These are phyloP conservation scores for Hystrix brachyura DNA, from an alignment of 2,113 vertebrate genomes.

Conservation along the genomic window DNA sequence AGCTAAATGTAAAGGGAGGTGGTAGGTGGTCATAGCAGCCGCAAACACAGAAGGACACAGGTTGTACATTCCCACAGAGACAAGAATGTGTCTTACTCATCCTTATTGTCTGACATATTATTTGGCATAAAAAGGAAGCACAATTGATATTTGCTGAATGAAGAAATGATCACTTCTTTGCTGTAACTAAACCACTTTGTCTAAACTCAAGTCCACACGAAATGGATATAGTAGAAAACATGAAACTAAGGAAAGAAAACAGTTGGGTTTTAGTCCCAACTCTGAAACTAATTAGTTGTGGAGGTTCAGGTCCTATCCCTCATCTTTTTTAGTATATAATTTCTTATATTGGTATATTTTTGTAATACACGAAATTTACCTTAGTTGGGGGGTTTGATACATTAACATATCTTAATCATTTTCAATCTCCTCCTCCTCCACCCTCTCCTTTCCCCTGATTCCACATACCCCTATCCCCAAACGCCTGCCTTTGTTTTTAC, in stretches of 20 bases:
- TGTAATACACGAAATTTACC: neutral
- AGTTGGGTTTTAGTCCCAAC: neutral
- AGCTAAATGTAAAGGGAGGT: neutral
- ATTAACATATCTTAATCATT: neutral
- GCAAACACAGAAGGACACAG: neutral
- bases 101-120: neutral
- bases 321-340: neutral
- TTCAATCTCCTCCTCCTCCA: neutral
- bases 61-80: neutral
- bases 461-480: neutral
- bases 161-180: neutral
- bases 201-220: neutral
- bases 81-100: neutral
- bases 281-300: slow-evolving; percentile 3
- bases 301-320: neutral
- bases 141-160: neutral
- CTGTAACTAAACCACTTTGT: neutral
- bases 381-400: neutral
- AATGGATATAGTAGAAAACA: neutral
- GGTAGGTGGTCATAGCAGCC: neutral
- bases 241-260: slow-evolving; percentile 3
- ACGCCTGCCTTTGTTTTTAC: neutral
- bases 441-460: neutral
- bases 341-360: neutral
- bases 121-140: neutral